A percentile compares a stretch with the other conserved stretches of the same genome.
Conservation (phyloP, 2,888 invertebrate species). For the Drepanosiphum platanoidis region DNA sequence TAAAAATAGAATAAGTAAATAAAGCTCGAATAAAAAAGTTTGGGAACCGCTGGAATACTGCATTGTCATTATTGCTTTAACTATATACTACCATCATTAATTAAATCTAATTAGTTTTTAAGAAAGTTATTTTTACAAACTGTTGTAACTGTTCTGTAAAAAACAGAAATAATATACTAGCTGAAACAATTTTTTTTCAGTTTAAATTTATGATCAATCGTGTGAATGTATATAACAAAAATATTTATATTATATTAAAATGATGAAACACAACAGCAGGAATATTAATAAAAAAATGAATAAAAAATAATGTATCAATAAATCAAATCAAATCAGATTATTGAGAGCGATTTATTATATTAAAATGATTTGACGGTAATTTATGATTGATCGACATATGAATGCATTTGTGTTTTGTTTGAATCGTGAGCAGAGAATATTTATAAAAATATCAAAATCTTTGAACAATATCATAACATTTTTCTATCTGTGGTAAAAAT, state of each 20-base stretch:
- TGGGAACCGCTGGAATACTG: too few species aligned
- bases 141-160: not conserved
- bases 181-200: not conserved
- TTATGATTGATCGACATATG: not conserved
- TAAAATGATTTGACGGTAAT: not conserved
- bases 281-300: not conserved
- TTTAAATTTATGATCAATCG: not conserved
- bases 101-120: not conserved
- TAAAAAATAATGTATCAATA: not conserved
- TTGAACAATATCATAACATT: not conserved
- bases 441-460: not conserved
- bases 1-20: too few species aligned
- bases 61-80: not conserved
- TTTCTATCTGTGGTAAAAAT: not conserved
- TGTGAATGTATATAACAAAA: not conserved
- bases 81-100: not conserved
- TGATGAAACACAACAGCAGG: not conserved
- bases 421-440: not conserved
- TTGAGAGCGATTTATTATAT: too few species aligned
- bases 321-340: not conserved
- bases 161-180: not conserved
- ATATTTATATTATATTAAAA: not conserved
- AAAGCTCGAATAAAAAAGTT: too few species aligned
- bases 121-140: not conserved
- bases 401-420: not conserved